Conservation (phyloP, 2,113 vertebrate species). For the Gallinago jamesoni region DNA sequence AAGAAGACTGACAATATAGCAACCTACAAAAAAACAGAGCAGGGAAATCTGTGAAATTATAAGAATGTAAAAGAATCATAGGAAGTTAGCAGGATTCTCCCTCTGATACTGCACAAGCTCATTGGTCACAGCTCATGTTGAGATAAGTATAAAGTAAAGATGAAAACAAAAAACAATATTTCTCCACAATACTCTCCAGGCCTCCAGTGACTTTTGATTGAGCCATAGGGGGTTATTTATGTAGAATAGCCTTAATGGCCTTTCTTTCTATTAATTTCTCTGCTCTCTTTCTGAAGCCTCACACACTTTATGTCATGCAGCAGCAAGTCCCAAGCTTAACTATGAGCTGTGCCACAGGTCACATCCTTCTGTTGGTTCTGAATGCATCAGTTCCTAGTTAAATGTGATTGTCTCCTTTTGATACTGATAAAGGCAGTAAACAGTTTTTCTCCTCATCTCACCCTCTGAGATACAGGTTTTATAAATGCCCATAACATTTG, state of each 20-base stretch:
- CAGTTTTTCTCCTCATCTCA: background rate
- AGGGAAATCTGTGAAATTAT: background rate
- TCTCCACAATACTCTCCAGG: background rate
- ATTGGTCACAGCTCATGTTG: background rate
- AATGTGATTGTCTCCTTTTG: background rate
- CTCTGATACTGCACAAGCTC: background rate
- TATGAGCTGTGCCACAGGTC: background rate
- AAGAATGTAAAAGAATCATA: background rate
- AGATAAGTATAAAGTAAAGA: background rate
- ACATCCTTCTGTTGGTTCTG: background rate
- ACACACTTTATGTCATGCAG: background rate
- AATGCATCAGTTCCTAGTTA: background rate
- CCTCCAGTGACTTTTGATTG: background rate
- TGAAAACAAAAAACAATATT: background rate
- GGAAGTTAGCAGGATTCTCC: background rate
- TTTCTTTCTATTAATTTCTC: background rate
- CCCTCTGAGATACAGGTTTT: background rate
- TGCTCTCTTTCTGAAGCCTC: background rate
- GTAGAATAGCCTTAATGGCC: fast-evolving
- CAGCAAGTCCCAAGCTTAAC: background rate
- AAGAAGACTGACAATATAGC: background rate
- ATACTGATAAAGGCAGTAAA: background rate
- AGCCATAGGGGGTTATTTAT: background rate
- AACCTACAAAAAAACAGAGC: background rate
- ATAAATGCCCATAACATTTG: background rate